Evolutionary conservation across 2,888 invertebrate genomes (phyloP).

Genomic region (Harpalus rubripes): DNA sequence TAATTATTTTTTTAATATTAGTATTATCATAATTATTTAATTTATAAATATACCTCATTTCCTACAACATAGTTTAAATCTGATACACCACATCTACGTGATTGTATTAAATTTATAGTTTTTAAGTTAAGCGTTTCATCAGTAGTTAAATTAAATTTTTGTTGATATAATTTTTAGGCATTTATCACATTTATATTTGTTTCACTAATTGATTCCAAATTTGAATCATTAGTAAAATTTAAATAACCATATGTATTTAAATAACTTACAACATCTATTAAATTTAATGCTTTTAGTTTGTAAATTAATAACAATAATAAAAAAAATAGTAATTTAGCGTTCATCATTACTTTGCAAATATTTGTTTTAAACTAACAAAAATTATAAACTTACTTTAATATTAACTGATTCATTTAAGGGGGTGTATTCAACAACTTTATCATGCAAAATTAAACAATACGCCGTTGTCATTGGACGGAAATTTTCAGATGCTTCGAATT

Average conservation of each 20-base stretch:
- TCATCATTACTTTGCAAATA: not conserved
- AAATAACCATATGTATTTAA: too few species aligned
- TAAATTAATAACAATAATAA: not conserved
- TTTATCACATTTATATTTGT: too few species aligned
- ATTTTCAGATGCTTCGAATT: conserved; percentile 67
- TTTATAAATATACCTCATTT: not conserved
- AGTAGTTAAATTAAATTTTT: not conserved
- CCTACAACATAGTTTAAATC: conserved; percentile 22
- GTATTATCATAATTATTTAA: not conserved
- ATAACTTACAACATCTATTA: too few species aligned
- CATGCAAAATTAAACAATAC: conserved; percentile 69
- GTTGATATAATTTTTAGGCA: not conserved
- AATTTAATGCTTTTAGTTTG: too few species aligned
- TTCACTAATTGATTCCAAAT: too few species aligned
- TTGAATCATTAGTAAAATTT: too few species aligned
- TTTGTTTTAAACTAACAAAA: not conserved
- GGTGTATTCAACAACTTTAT: conserved; percentile 57
- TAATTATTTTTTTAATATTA: not conserved
- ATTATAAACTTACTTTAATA: not conserved
- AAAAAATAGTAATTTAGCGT: not conserved
- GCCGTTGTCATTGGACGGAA: conserved; percentile 69
- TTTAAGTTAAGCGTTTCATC: not conserved
- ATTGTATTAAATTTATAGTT: conserved; percentile 2
- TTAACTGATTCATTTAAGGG: not conserved
- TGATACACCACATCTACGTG: conserved; percentile 3